Evolutionary conservation across 2,888 invertebrate species (phyloP).

Genomic region (Agrochola macilenta): DNA sequence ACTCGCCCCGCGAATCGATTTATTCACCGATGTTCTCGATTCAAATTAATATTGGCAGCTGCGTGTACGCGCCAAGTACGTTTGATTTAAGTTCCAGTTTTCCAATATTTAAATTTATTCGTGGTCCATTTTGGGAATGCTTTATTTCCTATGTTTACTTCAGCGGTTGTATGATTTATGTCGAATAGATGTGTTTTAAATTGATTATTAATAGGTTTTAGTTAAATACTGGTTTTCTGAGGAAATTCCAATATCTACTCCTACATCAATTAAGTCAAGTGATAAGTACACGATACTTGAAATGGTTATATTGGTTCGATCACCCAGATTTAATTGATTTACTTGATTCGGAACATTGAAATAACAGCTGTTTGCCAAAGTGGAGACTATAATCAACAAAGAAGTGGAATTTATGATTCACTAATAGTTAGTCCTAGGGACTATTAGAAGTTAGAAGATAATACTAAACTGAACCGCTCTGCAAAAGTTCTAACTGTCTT

Average conservation of each 20-base stretch:
- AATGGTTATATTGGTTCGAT: conserved; percentile 33
- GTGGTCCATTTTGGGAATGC: conserved; percentile 79
- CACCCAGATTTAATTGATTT: conserved; percentile 37
- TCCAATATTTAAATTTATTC: conserved; percentile 83
- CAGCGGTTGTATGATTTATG: conserved; percentile 81
- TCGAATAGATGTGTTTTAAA: conserved; percentile 75
- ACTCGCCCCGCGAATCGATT: conserved; percentile 73
- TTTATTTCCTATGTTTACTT: conserved; percentile 79
- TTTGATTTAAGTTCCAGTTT: conserved; percentile 73
- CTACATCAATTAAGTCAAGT: conserved; percentile 55
- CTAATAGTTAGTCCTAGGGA: neutral
- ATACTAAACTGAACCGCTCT: too few relatives aligned
- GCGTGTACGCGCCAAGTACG: conserved; percentile 77
- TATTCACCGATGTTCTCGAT: conserved; percentile 78
- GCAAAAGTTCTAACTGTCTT: too few relatives aligned
- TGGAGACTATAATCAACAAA: conserved; percentile 7
- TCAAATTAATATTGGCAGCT: conserved; percentile 82
- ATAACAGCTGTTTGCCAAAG: conserved; percentile 18
- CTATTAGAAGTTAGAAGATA: neutral
- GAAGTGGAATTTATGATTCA: conserved; percentile 7
- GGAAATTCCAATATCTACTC: conserved; percentile 63
- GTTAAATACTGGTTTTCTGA: conserved; percentile 69
- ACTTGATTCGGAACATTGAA: conserved; percentile 24
- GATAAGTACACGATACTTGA: conserved; percentile 29
- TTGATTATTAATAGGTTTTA: conserved; percentile 77